Base-by-base conservation (phyloP, 2,888 invertebrate species). In the Fragum whitleyi region DNA sequence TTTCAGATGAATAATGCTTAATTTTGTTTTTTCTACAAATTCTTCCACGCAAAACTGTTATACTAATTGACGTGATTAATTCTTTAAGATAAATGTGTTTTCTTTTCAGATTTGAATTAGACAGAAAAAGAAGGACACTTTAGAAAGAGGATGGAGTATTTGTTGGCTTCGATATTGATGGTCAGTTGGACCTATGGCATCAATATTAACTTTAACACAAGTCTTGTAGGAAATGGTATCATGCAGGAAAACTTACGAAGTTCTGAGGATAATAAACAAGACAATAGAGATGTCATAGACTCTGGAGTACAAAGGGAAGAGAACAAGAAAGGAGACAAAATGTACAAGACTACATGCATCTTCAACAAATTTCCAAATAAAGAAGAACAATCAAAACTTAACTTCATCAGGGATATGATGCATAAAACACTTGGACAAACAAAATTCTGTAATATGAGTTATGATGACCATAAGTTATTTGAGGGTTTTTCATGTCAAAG, bases 401-500 rank as follows among this genome's bases (percentile, higher is more conserved):
- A 62, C 23, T 36, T 62, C 62, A 62, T 62, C 21, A 2, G 62
- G 28, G 28, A 19, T 1, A 32, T n/a, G 2, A 62, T 62, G 62
- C 11, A 28, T 14, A 21, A 5, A 32, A 19, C 14, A 14, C 19
- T 62, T 26, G 62, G 62, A 28, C n/a, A 32, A 16, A 62, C n/a
- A 6, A 14, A 62, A 36, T 28, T 62, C 11, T 62, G 62, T 32
- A 28, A 62, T 29, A 62, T 19, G 1, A 62, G n/a, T n/a, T 16
- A 14, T 9, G 1, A 23, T 21, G 36, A 36, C 32, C 14, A 32
- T 19, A 14, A 62, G 28, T 32, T 23, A 21, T 14, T 62, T 36
- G 28, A 32, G 19, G 36, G 62, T 19, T 62, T 36, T 28, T n/a
- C 36, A 62, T 62, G 62, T 36, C 62, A 62, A 32, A 28, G 28